phyloP scores from a whole-genome alignment of 2,888 invertebrate genomes.

The Pandemis heparana region DNA sequence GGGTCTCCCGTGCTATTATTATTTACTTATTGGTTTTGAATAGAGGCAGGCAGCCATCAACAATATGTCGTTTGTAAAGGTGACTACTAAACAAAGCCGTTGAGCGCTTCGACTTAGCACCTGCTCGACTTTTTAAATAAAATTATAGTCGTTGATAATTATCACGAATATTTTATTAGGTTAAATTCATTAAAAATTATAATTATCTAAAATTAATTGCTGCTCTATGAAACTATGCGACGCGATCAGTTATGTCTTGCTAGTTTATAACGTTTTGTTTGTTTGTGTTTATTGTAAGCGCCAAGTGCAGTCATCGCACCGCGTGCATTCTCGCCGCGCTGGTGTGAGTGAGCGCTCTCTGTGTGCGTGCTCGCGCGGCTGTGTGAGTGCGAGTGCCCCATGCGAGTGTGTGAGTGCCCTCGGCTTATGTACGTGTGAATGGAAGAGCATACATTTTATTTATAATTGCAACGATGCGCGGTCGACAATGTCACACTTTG shows the following conservation, averaged over 20 bases:
- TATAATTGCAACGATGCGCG: conserved; percentile 85
- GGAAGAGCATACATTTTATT: conserved; percentile 83
- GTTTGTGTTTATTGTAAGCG: conserved; percentile 84
- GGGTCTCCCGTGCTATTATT: conserved; percentile 77
- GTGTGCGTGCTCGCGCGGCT: conserved; percentile 60
- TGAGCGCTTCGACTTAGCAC: conserved; percentile 75
- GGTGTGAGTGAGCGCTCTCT: conserved; percentile 65
- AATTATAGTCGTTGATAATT: conserved; percentile 27
- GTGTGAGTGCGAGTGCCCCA: conserved; percentile 76
- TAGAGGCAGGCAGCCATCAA: conserved; percentile 78
- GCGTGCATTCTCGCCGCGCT: conserved; percentile 79
- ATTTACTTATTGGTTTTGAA: conserved; percentile 82
- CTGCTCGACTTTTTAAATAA: conserved; percentile 63
- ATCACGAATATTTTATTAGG: conserved; percentile 36
- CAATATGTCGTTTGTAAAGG: conserved; percentile 83
- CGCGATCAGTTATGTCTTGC: conserved; percentile 65
- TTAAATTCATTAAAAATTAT: conserved; percentile 34
- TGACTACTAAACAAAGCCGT: conserved; percentile 83
- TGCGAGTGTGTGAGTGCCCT: conserved; percentile 71
- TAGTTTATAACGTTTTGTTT: conserved; percentile 80
- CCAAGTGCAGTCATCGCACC: conserved; percentile 86
- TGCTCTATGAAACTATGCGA: conserved; percentile 60
- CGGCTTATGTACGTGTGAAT: conserved; percentile 84
- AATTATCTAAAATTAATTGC: conserved; percentile 32
- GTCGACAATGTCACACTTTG: conserved; percentile 77